Percentiles rank a stretch among this genome's conserved stretches.
Evolutionary conservation across 2,113 vertebrate species (phyloP).

Genomic region (Spea multiplicata): DNA sequence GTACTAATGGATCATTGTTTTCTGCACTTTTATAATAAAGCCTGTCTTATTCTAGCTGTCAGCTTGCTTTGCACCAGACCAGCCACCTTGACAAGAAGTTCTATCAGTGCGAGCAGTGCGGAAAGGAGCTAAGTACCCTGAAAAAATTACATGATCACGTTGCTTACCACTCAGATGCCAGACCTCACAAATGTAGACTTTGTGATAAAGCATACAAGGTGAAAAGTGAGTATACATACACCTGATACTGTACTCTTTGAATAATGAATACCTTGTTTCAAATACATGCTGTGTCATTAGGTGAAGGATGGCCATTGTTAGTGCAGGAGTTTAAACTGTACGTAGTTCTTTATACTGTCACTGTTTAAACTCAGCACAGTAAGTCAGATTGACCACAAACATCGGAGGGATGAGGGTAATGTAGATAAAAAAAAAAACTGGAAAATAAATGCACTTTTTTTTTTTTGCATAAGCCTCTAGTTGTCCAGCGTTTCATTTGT

Average conservation of each 20-base stretch:
- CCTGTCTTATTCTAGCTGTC: slow-evolving; percentile 29
- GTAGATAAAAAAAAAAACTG: too few relatives aligned
- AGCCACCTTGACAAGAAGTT: slow-evolving; percentile 36
- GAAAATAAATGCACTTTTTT: too few relatives aligned
- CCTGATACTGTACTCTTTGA: background rate
- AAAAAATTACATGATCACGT: background rate
- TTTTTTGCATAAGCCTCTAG: too few relatives aligned
- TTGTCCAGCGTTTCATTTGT: too few relatives aligned
- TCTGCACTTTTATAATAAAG: background rate
- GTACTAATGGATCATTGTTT: background rate
- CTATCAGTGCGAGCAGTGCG: slow-evolving; percentile 29
- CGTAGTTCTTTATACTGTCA: too few relatives aligned
- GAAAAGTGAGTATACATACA: slow-evolving; percentile 34
- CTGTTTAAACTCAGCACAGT: too few relatives aligned
- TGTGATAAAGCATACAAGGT: slow-evolving; percentile 51
- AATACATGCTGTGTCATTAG: too few relatives aligned
- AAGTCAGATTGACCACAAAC: too few relatives aligned
- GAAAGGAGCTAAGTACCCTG: background rate
- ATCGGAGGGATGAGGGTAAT: too few relatives aligned
- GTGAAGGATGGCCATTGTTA: too few relatives aligned
- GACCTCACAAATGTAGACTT: slow-evolving; percentile 42
- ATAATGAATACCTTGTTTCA: too few relatives aligned
- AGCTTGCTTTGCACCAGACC: slow-evolving; percentile 34
- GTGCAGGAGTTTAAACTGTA: too few relatives aligned
- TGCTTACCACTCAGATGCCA: slow-evolving; percentile 42